phyloP scores from a whole-genome alignment of 2,797 vertebrate species.

The Cygnus olor region DNA sequence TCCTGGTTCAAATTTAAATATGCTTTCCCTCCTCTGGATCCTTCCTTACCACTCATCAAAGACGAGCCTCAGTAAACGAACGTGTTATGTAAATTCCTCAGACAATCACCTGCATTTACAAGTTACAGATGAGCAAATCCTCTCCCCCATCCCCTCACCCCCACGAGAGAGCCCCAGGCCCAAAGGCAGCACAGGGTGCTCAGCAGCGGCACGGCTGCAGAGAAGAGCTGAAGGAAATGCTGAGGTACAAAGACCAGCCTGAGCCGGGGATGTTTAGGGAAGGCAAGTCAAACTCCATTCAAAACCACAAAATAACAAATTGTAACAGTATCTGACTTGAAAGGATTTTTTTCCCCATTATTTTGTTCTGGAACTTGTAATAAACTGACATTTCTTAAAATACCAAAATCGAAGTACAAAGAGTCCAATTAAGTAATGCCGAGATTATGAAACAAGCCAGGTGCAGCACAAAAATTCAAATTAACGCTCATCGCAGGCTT shows the following conservation, averaged over 20 bases:
- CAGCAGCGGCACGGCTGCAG: neutral
- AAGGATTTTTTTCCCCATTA: neutral
- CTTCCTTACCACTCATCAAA: neutral
- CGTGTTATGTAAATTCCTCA: neutral
- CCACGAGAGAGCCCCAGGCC: neutral
- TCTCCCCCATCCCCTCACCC: neutral
- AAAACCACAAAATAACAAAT: neutral
- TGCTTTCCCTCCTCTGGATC: neutral
- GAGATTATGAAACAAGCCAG: constrained; percentile 31
- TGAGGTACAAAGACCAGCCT: neutral
- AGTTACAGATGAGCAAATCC: neutral
- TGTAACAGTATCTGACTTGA: constrained; percentile 17
- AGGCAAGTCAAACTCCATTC: constrained; percentile 4
- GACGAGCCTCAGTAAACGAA: neutral
- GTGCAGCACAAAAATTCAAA: constrained; percentile 26
- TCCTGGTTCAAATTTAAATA: neutral
- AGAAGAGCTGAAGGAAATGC: constrained; percentile 11
- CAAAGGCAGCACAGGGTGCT: neutral
- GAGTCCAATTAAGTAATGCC: constrained; percentile 21
- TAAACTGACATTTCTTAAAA: constrained; percentile 42
- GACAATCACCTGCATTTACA: neutral
- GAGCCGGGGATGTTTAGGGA: neutral
- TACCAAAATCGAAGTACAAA: constrained; percentile 14
- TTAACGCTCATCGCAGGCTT: constrained; percentile 43
- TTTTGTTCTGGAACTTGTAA: constrained; percentile 38